A percentile compares a stretch with the other conserved stretches of the same genome.
Evolutionary conservation across 30 jellyfish, hydroid and myxozoan genomes (phyloP).

Genomic region (Catostylus mosaicus): DNA sequence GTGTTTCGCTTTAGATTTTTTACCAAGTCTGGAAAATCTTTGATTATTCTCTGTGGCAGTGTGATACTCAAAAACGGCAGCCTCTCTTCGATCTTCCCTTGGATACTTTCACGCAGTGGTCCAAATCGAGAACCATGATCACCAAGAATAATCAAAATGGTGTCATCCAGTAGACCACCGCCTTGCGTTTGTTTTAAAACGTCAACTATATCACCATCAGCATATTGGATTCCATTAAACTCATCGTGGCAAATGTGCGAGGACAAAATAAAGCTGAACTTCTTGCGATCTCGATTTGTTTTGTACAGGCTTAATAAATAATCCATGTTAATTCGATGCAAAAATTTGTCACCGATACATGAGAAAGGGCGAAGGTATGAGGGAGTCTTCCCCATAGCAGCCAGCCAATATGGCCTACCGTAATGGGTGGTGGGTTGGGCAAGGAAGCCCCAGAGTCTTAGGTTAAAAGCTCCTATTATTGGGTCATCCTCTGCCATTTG

Average conservation of each 20-base stretch:
- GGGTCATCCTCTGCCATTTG: constrained; percentile 71
- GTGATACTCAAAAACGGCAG: constrained; percentile 67
- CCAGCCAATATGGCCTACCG: constrained; percentile 56
- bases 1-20: constrained; percentile 47
- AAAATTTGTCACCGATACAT: constrained; percentile 37
- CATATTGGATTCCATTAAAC: constrained; percentile 19
- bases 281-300: constrained; percentile 8
- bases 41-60: constrained; percentile 51
- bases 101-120: constrained; percentile 36
- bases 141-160: constrained; percentile 72
- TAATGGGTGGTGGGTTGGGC: constrained; percentile 70
- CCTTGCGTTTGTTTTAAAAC: constrained; percentile 16
- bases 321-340: constrained; percentile 30
- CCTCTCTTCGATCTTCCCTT: constrained; percentile 80
- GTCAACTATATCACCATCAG: constrained; percentile 50
- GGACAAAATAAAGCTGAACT: constrained; percentile 15
- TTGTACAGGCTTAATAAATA: constrained; percentile 29
- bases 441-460: constrained; percentile 55
- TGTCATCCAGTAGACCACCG: constrained; percentile 38
- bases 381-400: constrained; percentile 13
- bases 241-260: constrained; percentile 36
- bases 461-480: constrained; percentile 42
- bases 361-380: background rate
- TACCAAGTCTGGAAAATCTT: constrained; percentile 14
- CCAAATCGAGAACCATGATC: constrained; percentile 80